Conservation (phyloP, 2,888 invertebrate genomes). For the Endomychus coccineus region DNA sequence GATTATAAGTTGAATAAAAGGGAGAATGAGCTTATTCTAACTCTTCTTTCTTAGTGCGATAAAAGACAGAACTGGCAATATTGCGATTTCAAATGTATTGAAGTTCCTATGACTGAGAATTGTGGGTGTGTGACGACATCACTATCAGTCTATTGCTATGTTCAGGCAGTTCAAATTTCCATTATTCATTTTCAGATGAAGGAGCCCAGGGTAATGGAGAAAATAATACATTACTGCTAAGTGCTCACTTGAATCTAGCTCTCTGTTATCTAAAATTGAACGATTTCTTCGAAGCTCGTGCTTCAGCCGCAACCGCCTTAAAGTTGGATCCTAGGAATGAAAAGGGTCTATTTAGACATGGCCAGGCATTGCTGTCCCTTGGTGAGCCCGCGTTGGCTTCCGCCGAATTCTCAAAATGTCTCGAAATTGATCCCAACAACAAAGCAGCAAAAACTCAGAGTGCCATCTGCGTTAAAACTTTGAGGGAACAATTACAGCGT, state of each 20-base stretch:
- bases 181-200: constrained; percentile 27
- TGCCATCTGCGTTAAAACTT: constrained; percentile 58
- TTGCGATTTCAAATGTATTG: too few relatives aligned
- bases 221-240: constrained; percentile 53
- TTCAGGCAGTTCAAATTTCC: too few relatives aligned
- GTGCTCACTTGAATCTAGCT: constrained; percentile 73
- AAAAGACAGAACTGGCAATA: too few relatives aligned
- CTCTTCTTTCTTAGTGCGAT: too few relatives aligned
- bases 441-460: constrained; percentile 80
- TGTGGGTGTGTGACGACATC: too few relatives aligned
- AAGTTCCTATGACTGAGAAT: too few relatives aligned
- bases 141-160: too few relatives aligned
- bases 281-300: constrained; percentile 62
- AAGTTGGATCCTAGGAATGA: constrained; percentile 67
- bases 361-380: constrained; percentile 67
- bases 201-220: constrained; percentile 44
- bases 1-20: too few relatives aligned
- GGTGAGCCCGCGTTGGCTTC: constrained; percentile 73
- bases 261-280: constrained; percentile 71
- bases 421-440: constrained; percentile 77
- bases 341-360: constrained; percentile 85
- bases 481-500: constrained; percentile 67
- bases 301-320: constrained; percentile 71
- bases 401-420: constrained; percentile 67
- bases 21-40: too few relatives aligned